phyloP scores from a whole-genome alignment of 2,113 vertebrate species.

The Camarhynchus parvulus region DNA sequence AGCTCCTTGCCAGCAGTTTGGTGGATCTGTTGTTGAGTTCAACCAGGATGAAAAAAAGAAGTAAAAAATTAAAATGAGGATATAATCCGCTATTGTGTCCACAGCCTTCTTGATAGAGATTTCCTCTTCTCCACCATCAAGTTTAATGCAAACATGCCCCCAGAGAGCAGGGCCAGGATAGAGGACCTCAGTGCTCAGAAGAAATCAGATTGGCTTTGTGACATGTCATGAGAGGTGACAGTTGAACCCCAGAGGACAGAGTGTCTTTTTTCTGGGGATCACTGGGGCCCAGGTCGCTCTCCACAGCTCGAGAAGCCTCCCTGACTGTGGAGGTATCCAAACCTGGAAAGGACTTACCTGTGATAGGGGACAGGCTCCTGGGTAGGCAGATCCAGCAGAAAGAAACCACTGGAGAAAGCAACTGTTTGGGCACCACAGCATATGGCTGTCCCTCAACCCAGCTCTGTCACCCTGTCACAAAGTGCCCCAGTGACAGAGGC shows the following conservation, averaged over 20 bases:
- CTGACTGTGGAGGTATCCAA: background rate
- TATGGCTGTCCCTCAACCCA: background rate
- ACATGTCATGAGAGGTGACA: background rate
- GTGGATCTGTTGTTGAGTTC: background rate
- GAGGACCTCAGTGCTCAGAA: background rate
- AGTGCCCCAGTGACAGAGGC: fast-evolving
- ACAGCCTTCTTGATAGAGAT: background rate
- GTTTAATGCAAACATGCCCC: background rate
- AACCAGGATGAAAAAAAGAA: background rate
- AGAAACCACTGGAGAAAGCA: background rate
- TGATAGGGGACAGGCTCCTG: background rate
- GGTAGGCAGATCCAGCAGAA: background rate
- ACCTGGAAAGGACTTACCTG: background rate
- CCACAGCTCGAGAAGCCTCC: background rate
- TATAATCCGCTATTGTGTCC: background rate
- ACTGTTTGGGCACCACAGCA: background rate
- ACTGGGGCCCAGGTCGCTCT: background rate
- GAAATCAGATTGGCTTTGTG: background rate
- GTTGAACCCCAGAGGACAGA: background rate
- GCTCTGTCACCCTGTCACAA: background rate
- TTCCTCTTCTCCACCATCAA: background rate
- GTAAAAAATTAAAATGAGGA: background rate
- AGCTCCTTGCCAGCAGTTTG: background rate
- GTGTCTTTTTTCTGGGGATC: background rate
- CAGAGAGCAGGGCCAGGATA: background rate